phyloP scores from a whole-genome alignment of 2,113 vertebrate genomes.

The Dicaeum eximium region DNA sequence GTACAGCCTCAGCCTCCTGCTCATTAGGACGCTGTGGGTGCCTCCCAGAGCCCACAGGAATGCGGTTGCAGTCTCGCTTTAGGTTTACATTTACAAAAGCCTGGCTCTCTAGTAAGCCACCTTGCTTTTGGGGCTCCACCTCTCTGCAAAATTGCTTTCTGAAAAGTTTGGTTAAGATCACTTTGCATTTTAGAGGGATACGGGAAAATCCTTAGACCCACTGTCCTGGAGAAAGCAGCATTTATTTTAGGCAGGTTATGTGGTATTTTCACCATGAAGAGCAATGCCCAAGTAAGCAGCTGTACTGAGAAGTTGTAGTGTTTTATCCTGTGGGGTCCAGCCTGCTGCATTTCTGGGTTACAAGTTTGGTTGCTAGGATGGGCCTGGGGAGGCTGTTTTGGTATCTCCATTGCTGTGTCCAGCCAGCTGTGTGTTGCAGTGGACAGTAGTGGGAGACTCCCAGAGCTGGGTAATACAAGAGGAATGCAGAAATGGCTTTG shows the following conservation, averaged over 20 bases:
- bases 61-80: neutral
- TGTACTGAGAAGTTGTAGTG: neutral
- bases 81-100: neutral
- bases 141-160: neutral
- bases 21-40: neutral
- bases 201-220: neutral
- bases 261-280: neutral
- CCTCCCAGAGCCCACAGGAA: neutral
- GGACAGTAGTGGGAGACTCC: neutral
- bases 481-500: neutral
- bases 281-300: neutral
- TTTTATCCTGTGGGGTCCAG: neutral
- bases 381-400: neutral
- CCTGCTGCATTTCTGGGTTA: neutral
- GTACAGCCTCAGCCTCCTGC: neutral
- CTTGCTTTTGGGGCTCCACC: neutral
- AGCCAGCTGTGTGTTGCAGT: neutral
- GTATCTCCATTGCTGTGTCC: neutral
- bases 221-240: neutral
- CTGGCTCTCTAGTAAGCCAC: neutral
- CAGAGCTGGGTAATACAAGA: neutral
- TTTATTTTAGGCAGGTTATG: neutral
- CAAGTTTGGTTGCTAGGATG: neutral
- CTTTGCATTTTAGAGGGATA: neutral
- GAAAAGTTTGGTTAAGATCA: neutral